These are phyloP conservation scores for Drosophila prosaltans DNA, from an alignment of 1,140 invertebrate species.

Conservation along the genomic window DNA sequence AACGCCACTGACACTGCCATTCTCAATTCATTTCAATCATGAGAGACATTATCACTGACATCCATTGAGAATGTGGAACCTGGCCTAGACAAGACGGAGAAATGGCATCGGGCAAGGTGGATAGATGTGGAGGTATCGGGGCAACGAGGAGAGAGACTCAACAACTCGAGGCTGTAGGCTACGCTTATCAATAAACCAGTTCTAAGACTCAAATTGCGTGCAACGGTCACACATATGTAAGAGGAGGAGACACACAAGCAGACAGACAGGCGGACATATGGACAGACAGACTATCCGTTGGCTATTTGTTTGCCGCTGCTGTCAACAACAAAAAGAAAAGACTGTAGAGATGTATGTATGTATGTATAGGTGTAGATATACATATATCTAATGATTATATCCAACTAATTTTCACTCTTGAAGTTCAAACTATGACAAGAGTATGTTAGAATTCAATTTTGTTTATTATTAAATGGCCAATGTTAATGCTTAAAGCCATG, in stretches of 20 bases:
- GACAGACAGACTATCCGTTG: slow-evolving; percentile 27
- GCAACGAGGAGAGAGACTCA: neutral
- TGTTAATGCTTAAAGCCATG: slow-evolving; percentile 49
- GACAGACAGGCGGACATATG: slow-evolving; percentile 9
- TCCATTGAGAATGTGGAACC: slow-evolving; percentile 68
- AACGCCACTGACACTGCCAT: slow-evolving; percentile 38
- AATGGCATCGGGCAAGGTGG: neutral
- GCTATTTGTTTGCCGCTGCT: slow-evolving; percentile 70
- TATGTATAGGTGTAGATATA: too few relatives aligned
- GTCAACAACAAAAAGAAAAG: slow-evolving; percentile 4
- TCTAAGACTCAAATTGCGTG: slow-evolving; percentile 47
- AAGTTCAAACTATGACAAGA: slow-evolving; percentile 25
- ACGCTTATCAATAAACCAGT: slow-evolving; percentile 76
- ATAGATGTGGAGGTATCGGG: neutral
- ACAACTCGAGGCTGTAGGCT: slow-evolving; percentile 37
- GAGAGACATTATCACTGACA: slow-evolving; percentile 67
- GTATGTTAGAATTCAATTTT: slow-evolving; percentile 68
- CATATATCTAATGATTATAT: too few relatives aligned
- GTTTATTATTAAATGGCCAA: slow-evolving; percentile 66
- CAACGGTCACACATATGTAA: slow-evolving; percentile 23
- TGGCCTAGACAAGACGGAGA: slow-evolving; percentile 16
- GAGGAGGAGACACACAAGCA: slow-evolving; percentile 9
- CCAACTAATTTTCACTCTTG: slow-evolving; percentile 66
- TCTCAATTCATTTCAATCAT: slow-evolving; percentile 67
- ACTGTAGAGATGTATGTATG: too few relatives aligned